Evolutionary conservation across 2,888 invertebrate genomes (phyloP).

Genomic region (Hyposoter dolosus): DNA sequence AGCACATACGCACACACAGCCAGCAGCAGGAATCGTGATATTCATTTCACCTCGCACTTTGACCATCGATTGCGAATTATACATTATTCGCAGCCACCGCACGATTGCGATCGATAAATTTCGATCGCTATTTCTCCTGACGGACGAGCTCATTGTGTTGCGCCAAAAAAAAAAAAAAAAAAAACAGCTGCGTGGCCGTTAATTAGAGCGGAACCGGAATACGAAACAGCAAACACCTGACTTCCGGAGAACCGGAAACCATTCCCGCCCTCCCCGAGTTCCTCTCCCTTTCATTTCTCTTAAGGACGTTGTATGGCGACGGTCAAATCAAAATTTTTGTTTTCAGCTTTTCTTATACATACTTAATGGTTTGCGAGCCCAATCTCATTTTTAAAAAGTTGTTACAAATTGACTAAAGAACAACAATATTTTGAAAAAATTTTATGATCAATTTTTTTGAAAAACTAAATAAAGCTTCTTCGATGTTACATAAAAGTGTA

Average conservation of each 20-base stretch:
- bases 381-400: too few relatives aligned
- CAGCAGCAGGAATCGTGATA: neutral
- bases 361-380: too few relatives aligned
- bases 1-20: neutral
- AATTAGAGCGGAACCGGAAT: conserved; percentile 55
- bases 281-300: conserved; percentile 55
- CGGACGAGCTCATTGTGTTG: too few relatives aligned
- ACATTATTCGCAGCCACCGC: too few relatives aligned
- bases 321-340: too few relatives aligned
- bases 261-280: conserved; percentile 56
- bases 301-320: too few relatives aligned
- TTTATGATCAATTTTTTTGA: too few relatives aligned
- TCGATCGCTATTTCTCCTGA: neutral
- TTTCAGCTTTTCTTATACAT: too few relatives aligned
- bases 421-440: too few relatives aligned
- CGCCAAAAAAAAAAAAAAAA: neutral
- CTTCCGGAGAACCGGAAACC: conserved; percentile 62
- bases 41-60: neutral
- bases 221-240: conserved; percentile 51
- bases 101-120: neutral
- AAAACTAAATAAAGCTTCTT: too few relatives aligned
- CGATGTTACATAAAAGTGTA: too few relatives aligned
- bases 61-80: neutral
- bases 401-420: too few relatives aligned
- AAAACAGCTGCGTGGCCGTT: neutral